Evolutionary conservation across 2,888 invertebrate genomes (phyloP).

Genomic region (Lithophane ornitopus): DNA sequence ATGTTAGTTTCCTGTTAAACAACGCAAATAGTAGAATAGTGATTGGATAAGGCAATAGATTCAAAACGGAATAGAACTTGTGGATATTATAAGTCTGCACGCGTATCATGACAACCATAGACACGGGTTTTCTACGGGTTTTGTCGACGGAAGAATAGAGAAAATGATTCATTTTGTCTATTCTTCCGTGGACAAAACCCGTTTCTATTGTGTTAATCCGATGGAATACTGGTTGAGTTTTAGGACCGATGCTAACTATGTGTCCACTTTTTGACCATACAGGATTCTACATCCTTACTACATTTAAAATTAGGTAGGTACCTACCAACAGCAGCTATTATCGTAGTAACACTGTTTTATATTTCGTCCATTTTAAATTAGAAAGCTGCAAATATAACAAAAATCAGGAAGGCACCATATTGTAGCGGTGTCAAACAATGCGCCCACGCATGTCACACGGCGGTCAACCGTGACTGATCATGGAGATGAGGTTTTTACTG

Average conservation of each 20-base stretch:
- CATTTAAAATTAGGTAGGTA: not conserved
- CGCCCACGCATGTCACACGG: conserved; percentile 16
- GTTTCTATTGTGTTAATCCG: no score
- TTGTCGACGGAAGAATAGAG: no score
- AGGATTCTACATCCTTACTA: not conserved
- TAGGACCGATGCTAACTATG: not conserved
- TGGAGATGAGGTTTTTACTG: conserved; percentile 7
- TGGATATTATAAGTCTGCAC: not conserved
- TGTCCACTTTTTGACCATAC: not conserved
- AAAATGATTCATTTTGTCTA: no score
- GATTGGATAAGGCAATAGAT: not conserved
- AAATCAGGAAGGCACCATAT: conserved; percentile 42
- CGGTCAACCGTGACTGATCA: conserved; percentile 27
- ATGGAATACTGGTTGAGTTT: not conserved
- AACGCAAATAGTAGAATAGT: conserved; percentile 4
- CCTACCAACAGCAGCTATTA: no score
- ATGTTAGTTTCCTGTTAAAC: conserved; percentile 39
- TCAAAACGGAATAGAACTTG: conserved; percentile 2
- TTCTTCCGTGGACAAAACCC: no score
- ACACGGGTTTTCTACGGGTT: no score
- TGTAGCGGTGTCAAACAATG: conserved; percentile 35
- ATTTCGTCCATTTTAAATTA: conserved; percentile 6
- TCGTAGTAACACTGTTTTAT: not conserved
- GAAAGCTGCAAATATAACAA: conserved; percentile 50
- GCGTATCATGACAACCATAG: no score